These are phyloP conservation scores for Aptenodytes patagonicus DNA, from an alignment of 2,113 vertebrate genomes.

Conservation along the genomic window DNA sequence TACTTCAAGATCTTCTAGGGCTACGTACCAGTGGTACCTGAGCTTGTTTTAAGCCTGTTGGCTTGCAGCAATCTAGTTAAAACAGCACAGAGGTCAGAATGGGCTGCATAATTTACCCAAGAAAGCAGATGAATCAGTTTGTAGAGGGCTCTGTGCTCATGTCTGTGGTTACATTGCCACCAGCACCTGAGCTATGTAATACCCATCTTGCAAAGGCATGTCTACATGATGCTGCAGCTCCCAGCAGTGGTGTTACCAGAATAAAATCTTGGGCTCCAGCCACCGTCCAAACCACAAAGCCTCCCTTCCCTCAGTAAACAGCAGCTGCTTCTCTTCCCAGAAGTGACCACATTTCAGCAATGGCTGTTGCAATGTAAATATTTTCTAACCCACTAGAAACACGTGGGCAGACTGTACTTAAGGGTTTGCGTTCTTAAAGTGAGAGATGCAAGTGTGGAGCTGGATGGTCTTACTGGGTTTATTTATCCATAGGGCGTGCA, in stretches of 20 bases:
- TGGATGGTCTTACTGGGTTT: not conserved
- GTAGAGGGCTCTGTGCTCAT: not conserved
- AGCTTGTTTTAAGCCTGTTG: not conserved
- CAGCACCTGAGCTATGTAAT: not conserved
- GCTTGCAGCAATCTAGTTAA: not conserved
- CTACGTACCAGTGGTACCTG: not conserved
- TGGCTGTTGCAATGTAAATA: not conserved
- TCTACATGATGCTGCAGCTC: not conserved
- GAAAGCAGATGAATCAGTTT: not conserved
- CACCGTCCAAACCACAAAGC: conserved; percentile 35
- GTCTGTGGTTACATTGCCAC: not conserved
- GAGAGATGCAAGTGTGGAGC: not conserved
- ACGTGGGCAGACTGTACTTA: not conserved
- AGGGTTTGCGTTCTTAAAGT: not conserved
- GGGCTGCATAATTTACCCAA: not conserved
- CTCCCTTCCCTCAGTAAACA: conserved; percentile 9
- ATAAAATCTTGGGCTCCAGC: conserved; percentile 19
- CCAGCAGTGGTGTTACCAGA: not conserved
- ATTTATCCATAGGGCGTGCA: not conserved
- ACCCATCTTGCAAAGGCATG: not conserved
- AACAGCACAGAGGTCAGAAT: not conserved
- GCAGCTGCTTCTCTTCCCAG: conserved; percentile 56
- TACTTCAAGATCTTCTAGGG: not conserved
- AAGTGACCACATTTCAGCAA: conserved; percentile 1
- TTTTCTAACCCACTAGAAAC: conserved; percentile 2